Evolutionary conservation across 2,113 vertebrate genomes (phyloP), one percentile per base, ranked within the genome.

Genomic region (Hippocampus comes): DNA sequence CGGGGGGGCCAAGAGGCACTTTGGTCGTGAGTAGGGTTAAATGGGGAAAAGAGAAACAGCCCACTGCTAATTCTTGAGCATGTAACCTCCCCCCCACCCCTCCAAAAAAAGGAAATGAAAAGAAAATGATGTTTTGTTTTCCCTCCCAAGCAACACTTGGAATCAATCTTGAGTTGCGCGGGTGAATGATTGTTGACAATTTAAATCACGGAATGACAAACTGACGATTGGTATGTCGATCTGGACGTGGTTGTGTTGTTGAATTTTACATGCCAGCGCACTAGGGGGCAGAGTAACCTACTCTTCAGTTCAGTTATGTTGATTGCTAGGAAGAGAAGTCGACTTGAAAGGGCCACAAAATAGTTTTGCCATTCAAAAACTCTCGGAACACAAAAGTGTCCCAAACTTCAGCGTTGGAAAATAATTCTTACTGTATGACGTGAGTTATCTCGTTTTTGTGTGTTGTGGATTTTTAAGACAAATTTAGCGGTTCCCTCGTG

Each of bases 51-150:
- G 25, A 21, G 49, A 74, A 78, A 82, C 71, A 51, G 34, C 25
- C 65, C 56, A 43, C 48, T 70, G 74, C 68, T 80, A 68, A 79
- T 73, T 80, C 70, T 73, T 70, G 41, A 80, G 68, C 41, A 43
- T 69, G 65, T 38, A 38, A 38, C 34, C 34, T 0, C 5, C 34
- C 34, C 5, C 34, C 34, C 34, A 25, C 25, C 25, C 1, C 34
- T 5, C 34, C 30, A 64, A 73, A 74, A 63, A 34, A 63, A 55
- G 23, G 10, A 25, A 27, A 11, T 27, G 2, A 9, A 3, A 61
- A 34, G 9, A 61, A 61, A 61, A 34, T 9, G 7, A 27, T 70
- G 64, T 21, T n/a, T 15, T 67, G 30, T 72, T 70, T 78, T 46
- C 27, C 53, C 34, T 41, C 20, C 63, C 3, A 11, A 61, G 38